These are phyloP conservation scores for Ceryle rudis DNA, from an alignment of 2,797 vertebrate genomes.

Conservation along the genomic window DNA sequence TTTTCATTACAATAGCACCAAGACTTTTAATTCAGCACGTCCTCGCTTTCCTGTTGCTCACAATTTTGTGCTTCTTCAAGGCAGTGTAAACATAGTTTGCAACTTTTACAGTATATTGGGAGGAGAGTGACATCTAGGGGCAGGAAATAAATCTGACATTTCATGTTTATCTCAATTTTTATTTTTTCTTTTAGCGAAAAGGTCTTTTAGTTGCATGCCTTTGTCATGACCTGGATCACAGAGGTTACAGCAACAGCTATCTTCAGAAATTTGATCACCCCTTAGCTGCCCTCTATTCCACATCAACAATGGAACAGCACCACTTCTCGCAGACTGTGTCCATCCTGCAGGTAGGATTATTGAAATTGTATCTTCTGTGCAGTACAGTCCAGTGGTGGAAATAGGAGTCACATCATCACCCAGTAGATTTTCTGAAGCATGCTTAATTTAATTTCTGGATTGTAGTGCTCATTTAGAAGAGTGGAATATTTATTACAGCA, in stretches of 20 bases:
- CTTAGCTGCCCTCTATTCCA: constrained; percentile 95
- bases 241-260: constrained; percentile 96
- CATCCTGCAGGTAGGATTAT: constrained; percentile 94
- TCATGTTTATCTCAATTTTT: background rate
- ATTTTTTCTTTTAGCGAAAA: constrained; percentile 84
- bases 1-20: background rate
- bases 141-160: background rate
- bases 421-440: constrained; percentile 22
- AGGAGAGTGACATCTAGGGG: constrained; percentile 41
- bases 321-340: constrained; percentile 99
- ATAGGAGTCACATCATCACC: background rate
- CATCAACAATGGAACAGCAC: constrained; percentile 99
- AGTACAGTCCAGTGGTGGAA: background rate
- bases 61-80: background rate
- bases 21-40: background rate
- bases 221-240: constrained; percentile 97
- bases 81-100: background rate
- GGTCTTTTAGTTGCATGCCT: constrained; percentile 96
- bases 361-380: constrained; percentile 2
- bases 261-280: constrained; percentile 99
- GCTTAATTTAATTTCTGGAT: background rate
- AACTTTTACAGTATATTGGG: background rate
- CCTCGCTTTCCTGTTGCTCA: background rate
- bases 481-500: constrained; percentile 58
- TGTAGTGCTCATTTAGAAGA: background rate